A percentile compares a stretch with the other conserved stretches of the same genome.
Conservation (phyloP, 1,140 invertebrate species). For the Parapsyche elsis region DNA sequence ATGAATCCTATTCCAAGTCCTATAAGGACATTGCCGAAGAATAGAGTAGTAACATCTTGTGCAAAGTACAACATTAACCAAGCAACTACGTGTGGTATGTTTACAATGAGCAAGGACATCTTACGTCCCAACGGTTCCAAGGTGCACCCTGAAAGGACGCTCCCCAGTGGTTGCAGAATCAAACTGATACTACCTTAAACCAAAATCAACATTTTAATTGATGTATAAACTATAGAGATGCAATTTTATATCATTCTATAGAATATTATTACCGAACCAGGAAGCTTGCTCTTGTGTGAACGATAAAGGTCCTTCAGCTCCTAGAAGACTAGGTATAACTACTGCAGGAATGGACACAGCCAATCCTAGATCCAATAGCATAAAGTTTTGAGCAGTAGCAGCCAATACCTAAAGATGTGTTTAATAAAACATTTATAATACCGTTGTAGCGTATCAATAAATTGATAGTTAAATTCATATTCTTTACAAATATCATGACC, state of each 20-base stretch:
- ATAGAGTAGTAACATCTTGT: constrained; percentile 61
- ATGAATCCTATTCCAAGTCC: constrained; percentile 68
- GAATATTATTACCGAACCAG: constrained; percentile 73
- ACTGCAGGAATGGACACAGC: constrained; percentile 76
- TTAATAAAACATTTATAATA: too few species aligned
- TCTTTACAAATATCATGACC: too few species aligned
- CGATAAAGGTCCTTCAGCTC: constrained; percentile 63
- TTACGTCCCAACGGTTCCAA: constrained; percentile 75
- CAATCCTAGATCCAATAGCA: constrained; percentile 65
- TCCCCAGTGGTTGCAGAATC: constrained; percentile 76
- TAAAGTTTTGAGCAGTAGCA: constrained; percentile 63
- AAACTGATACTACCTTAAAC: constrained; percentile 76
- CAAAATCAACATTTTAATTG: constrained; percentile 1
- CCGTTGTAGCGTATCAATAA: too few species aligned
- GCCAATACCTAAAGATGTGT: constrained; percentile 60
- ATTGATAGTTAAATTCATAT: too few species aligned
- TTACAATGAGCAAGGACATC: constrained; percentile 73
- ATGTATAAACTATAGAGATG: not conserved
- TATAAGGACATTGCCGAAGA: constrained; percentile 61
- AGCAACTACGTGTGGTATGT: constrained; percentile 73
- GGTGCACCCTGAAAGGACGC: constrained; percentile 72
- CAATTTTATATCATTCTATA: not conserved
- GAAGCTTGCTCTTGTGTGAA: constrained; percentile 73
- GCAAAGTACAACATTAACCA: constrained; percentile 75
- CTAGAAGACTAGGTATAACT: constrained; percentile 72